Percentiles rank a stretch among this genome's conserved stretches.
phyloP scores from a whole-genome alignment of 2,888 invertebrate genomes.

The Cataglyphis albicans region DNA sequence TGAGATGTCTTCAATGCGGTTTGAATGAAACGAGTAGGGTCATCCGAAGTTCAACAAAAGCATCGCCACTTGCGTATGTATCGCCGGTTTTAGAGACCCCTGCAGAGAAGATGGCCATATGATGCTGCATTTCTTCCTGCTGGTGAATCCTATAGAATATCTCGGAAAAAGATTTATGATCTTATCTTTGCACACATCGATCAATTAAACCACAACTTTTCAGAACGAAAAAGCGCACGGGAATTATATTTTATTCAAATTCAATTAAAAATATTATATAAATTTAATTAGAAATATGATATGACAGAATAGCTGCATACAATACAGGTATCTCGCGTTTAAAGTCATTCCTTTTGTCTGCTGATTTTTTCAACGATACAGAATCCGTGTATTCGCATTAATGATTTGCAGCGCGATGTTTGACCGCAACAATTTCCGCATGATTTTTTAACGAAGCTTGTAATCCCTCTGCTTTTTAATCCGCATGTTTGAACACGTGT shows the following conservation, averaged over 20 bases:
- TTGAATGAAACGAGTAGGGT: slow-evolving; percentile 44
- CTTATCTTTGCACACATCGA: not conserved
- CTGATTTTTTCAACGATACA: not conserved
- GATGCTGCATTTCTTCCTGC: slow-evolving; percentile 31
- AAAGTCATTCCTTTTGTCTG: not conserved
- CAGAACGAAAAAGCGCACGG: not conserved
- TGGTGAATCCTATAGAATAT: not conserved
- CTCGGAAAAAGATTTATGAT: slow-evolving; percentile 24
- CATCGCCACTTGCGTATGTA: slow-evolving; percentile 12
- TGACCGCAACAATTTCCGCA: slow-evolving; percentile 8
- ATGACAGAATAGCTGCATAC: not conserved
- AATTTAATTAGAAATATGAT: not conserved
- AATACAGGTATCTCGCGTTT: not conserved
- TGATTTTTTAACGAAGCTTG: not conserved
- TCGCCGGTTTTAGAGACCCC: not conserved
- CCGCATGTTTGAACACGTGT: slow-evolving; percentile 17
- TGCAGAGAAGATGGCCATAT: not conserved
- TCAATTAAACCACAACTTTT: slow-evolving; percentile 1
- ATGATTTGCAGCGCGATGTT: not conserved
- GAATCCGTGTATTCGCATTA: not conserved
- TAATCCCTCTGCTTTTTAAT: not conserved
- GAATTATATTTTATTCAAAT: slow-evolving; percentile 17
- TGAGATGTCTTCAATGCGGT: slow-evolving; percentile 28
- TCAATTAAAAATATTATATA: not conserved
- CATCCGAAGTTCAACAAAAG: slow-evolving; percentile 37